Conservation (phyloP, 2,113 vertebrate genomes). For the Lepisosteus osseus region DNA sequence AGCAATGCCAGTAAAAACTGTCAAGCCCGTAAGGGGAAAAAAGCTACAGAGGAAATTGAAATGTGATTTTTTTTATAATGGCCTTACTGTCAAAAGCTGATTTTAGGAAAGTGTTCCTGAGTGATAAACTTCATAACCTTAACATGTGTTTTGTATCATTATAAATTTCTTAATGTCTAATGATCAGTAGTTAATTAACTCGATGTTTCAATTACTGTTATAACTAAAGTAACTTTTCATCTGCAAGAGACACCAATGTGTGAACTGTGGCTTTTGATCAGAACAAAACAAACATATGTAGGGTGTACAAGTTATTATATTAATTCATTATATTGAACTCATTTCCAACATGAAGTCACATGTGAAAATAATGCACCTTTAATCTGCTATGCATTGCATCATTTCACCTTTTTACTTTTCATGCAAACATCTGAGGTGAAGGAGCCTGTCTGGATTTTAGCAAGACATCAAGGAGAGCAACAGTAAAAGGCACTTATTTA, state of each 20-base stretch:
- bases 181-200: neutral
- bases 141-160: neutral
- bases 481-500: conserved; percentile 75
- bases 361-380: conserved; percentile 3
- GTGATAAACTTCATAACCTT: neutral
- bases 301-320: conserved; percentile 59
- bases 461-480: conserved; percentile 63
- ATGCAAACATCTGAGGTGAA: conserved; percentile 59
- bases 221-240: conserved; percentile 27
- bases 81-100: conserved; percentile 34
- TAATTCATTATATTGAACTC: conserved; percentile 48
- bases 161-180: neutral
- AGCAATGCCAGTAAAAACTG: conserved; percentile 28
- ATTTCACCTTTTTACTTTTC: conserved; percentile 66
- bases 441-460: conserved; percentile 69
- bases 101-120: neutral
- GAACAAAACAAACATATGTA: conserved; percentile 51
- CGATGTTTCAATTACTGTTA: neutral
- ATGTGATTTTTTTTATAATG: conserved; percentile 43
- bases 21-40: conserved; percentile 19
- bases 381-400: conserved; percentile 15
- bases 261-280: conserved; percentile 39
- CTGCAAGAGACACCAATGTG: conserved; percentile 1
- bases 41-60: conserved; percentile 18
- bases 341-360: conserved; percentile 17